phyloP scores from a whole-genome alignment of 2,888 invertebrate species.

The Phengaris alcon region DNA sequence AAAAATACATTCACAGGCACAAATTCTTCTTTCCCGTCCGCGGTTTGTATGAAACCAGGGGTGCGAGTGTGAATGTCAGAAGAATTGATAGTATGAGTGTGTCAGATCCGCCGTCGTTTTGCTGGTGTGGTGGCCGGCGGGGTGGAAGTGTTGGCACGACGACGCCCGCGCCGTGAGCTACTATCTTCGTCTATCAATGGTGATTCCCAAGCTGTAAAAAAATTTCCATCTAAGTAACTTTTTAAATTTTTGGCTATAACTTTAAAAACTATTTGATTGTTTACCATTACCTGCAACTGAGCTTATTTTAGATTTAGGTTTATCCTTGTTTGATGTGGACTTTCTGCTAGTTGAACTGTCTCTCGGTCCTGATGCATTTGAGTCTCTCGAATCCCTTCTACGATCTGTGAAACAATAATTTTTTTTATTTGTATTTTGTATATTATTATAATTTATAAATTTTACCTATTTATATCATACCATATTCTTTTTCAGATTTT shows the following conservation, averaged over 20 bases:
- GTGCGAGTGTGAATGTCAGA: conserved; percentile 53
- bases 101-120: conserved; percentile 68
- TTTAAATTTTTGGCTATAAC: not conserved
- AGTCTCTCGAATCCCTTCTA: conserved; percentile 71
- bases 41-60: conserved; percentile 38
- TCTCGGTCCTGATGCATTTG: conserved; percentile 70
- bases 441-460: not conserved
- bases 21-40: conserved; percentile 39
- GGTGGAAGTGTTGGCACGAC: conserved; percentile 64
- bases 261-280: not conserved
- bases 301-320: conserved; percentile 56
- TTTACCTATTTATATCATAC: conserved; percentile 45
- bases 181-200: conserved; percentile 62
- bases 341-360: conserved; percentile 63
- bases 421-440: not conserved
- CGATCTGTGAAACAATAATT: conserved; percentile 50
- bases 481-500: conserved; percentile 73
- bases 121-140: conserved; percentile 65
- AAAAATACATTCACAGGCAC: conserved; percentile 44
- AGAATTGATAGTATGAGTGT: conserved; percentile 54
- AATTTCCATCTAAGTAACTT: not conserved
- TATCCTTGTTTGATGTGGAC: conserved; percentile 64
- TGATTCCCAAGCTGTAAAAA: conserved; percentile 58
- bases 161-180: conserved; percentile 58
- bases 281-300: conserved; percentile 37